Conservation (phyloP, 2,888 invertebrate species). For the Eupithecia dodoneata region DNA sequence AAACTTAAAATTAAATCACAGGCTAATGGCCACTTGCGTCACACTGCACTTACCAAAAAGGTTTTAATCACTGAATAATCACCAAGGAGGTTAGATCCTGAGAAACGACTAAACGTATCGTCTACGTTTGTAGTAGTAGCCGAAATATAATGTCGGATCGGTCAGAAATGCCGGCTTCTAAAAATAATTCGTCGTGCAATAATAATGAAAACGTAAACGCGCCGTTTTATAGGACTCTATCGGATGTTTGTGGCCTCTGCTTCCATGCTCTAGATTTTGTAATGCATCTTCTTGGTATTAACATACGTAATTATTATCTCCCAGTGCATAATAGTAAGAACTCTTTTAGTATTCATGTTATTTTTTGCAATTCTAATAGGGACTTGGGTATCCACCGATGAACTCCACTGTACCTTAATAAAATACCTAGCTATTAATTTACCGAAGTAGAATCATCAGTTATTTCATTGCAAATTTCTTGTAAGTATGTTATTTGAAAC, state of each 20-base stretch:
- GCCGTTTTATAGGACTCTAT: conserved; percentile 45
- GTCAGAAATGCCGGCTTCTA: conserved; percentile 56
- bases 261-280: neutral
- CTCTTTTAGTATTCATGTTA: neutral
- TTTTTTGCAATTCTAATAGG: neutral
- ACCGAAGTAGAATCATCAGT: neutral
- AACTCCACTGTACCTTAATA: neutral
- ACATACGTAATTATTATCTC: neutral
- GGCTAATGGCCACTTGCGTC: conserved; percentile 27
- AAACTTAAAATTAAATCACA: conserved; percentile 20
- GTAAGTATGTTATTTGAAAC: neutral
- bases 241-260: conserved; percentile 29
- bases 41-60: conserved; percentile 38
- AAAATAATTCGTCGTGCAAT: conserved; percentile 57
- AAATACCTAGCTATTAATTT: neutral
- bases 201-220: conserved; percentile 60
- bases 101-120: conserved; percentile 41
- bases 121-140: conserved; percentile 46
- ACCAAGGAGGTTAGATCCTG: conserved; percentile 34
- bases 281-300: neutral
- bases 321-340: neutral
- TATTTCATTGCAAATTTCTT: neutral
- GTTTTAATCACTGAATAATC: conserved; percentile 38
- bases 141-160: conserved; percentile 44
- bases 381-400: no score